Base-by-base conservation (phyloP, 1,140 invertebrate species). In the Anastatus disparis region DNA sequence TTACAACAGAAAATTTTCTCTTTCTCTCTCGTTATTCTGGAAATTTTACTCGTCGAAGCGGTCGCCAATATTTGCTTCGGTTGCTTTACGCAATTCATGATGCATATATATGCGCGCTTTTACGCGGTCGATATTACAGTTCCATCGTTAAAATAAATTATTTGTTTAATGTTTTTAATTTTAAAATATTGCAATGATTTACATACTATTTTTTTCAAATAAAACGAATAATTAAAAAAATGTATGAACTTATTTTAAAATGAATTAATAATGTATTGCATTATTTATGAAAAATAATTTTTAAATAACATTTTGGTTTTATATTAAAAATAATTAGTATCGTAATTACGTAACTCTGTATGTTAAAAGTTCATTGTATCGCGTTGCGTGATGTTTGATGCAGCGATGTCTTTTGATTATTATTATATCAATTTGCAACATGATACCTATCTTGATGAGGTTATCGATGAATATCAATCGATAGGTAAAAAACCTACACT, bases 1-100 rank as follows among this genome's bases (percentile, higher is more conserved):
- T 48, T 48, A 48, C 44, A 62, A 62, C 27, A 15, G 44, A 62
- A 62, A 62, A 62, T 62, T 38, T n/a, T n/a, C n/a, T n/a, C n/a
- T n/a, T n/a, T n/a, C n/a, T n/a, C 31, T 13, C 62, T 64, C 62
- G 31, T 64, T 53, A 53, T 27, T 24, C 9, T 20, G 46, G 31
- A 13, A 64, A 64, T 64, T 50, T 64, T 31, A 20, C 22, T 64
- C 46, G 31, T 53, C 12, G 26, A 64, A 38, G 22, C 31, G 22
- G 22, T 52, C 26, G 62, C 48, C 62, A 64, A 53, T 64, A 52
- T 64, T 64, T 53, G 62, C 48, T 12, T 27, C 48, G 29, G 13
- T 7, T 24, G 29, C 44, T 50, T n/a, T 24, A 27, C 20, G 62
- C 46, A 40, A 52, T 52, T 63, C 24, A 15, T 27, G 27, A 59